A percentile compares a stretch with the other conserved stretches of the same genome.
These are phyloP conservation scores for Acanthurus leucopareius DNA, from an alignment of 2,797 vertebrate genomes.

Conservation along the genomic window DNA sequence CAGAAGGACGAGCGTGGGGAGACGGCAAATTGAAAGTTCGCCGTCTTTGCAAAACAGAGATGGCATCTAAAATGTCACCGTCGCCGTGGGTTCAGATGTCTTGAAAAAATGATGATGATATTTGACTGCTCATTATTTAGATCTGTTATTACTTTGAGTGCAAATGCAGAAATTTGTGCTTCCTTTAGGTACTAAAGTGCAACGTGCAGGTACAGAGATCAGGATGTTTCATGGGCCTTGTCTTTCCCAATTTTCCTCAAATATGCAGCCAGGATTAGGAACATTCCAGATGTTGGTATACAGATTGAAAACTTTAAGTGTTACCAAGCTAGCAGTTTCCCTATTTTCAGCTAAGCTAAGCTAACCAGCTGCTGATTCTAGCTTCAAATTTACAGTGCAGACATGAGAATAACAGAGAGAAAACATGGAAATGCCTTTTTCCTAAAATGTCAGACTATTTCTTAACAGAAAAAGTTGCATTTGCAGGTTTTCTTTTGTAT, in stretches of 20 bases:
- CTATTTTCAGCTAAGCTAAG: neutral
- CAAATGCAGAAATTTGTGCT: neutral
- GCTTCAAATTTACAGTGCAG: neutral
- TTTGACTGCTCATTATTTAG: neutral
- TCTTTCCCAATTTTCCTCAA: too few relatives aligned
- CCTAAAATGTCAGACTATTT: neutral
- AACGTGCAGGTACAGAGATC: neutral
- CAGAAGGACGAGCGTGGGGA: slow-evolving; percentile 5
- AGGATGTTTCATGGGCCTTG: neutral
- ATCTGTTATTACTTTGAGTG: neutral
- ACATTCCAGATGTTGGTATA: neutral
- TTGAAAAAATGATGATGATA: neutral
- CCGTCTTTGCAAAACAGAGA: slow-evolving; percentile 29
- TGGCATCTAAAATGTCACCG: slow-evolving; percentile 54
- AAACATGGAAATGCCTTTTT: too few relatives aligned
- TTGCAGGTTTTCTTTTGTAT: neutral
- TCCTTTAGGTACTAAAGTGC: neutral
- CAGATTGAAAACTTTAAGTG: neutral
- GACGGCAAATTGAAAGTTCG: slow-evolving; percentile 63
- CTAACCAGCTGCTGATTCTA: neutral
- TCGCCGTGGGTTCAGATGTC: slow-evolving; percentile 28
- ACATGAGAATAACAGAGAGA: neutral
- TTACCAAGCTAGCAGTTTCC: neutral
- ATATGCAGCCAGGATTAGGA: too few relatives aligned
- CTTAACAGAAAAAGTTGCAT: neutral